Evolutionary conservation across 2,888 invertebrate genomes (phyloP).

Genomic region (Leptopterna dolabrata): DNA sequence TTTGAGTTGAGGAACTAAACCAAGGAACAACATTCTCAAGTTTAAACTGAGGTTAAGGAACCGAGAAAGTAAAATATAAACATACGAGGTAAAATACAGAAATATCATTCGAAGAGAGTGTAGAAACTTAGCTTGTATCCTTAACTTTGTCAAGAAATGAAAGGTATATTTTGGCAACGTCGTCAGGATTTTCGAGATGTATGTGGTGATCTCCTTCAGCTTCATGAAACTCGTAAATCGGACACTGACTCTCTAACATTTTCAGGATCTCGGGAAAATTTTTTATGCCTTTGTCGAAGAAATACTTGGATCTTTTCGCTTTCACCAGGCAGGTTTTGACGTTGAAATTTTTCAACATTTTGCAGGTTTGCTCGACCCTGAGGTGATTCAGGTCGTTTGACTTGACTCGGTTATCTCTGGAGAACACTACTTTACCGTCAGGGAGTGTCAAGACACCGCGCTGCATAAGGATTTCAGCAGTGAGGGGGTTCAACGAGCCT

Average conservation of each 20-base stretch:
- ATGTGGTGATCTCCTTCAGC: slow-evolving; percentile 79
- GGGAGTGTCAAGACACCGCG: slow-evolving; percentile 72
- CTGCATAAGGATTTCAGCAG: slow-evolving; percentile 69
- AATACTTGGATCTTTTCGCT: slow-evolving; percentile 71
- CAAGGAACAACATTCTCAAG: too few relatives aligned
- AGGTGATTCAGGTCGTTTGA: slow-evolving; percentile 30
- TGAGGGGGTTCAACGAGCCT: slow-evolving; percentile 71
- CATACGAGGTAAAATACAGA: too few relatives aligned
- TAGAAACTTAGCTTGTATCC: too few relatives aligned
- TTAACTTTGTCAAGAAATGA: slow-evolving; percentile 12
- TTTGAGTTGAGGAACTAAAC: too few relatives aligned
- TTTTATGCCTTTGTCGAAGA: slow-evolving; percentile 65
- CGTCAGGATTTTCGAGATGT: slow-evolving; percentile 78
- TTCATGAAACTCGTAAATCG: slow-evolving; percentile 72
- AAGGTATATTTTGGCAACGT: slow-evolving; percentile 65
- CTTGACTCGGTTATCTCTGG: slow-evolving; percentile 76
- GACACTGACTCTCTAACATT: slow-evolving; percentile 70
- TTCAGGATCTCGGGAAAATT: slow-evolving; percentile 69
- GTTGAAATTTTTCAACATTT: slow-evolving; percentile 66
- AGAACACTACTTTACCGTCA: slow-evolving; percentile 72
- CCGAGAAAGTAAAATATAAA: too few relatives aligned
- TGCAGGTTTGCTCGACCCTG: slow-evolving; percentile 29
- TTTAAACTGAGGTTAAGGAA: too few relatives aligned
- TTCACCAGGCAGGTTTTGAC: slow-evolving; percentile 76
- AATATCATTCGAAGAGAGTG: too few relatives aligned